A percentile compares a stretch with the other conserved stretches of the same genome.
These are phyloP conservation scores for Pristionchus maxplancki DNA, from an alignment of 2,888 invertebrate species.

Conservation along the genomic window DNA sequence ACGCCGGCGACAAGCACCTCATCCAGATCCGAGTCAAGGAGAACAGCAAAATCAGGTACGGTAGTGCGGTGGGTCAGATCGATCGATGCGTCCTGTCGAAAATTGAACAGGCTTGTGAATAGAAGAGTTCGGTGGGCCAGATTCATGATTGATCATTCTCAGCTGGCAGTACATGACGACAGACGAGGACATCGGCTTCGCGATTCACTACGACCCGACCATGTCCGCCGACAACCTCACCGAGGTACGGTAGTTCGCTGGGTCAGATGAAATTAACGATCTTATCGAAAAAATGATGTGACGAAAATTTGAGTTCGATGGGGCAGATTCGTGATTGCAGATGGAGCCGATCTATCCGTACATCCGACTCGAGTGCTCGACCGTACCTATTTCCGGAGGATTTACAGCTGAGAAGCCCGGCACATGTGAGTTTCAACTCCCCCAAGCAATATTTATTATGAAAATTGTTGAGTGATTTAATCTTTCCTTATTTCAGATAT, in stretches of 20 bases:
- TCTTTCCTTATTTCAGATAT: conserved; percentile 67
- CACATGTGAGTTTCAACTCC: conserved; percentile 68
- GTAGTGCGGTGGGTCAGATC: conserved; percentile 36
- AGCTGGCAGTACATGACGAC: conserved; percentile 77
- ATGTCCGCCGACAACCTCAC: conserved; percentile 68
- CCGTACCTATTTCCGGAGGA: conserved; percentile 74
- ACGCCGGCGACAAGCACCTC: conserved; percentile 77
- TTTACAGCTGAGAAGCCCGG: conserved; percentile 71
- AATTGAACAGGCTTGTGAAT: neutral
- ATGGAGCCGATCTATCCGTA: conserved; percentile 77
- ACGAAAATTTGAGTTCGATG: neutral
- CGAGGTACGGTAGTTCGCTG: conserved; percentile 55
- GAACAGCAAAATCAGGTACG: conserved; percentile 67
- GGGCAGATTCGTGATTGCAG: conserved; percentile 28
- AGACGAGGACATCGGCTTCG: conserved; percentile 77
- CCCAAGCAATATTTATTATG: too few species aligned
- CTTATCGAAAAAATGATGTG: neutral
- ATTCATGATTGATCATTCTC: neutral
- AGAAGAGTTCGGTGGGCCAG: neutral
- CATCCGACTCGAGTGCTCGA: conserved; percentile 76
- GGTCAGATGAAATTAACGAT: neutral
- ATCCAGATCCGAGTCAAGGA: conserved; percentile 74
- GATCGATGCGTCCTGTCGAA: neutral
- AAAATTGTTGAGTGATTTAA: neutral
- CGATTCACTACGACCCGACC: conserved; percentile 72